Base-by-base conservation (phyloP, 2,113 vertebrate genomes). In the Vicugna pacos region DNA sequence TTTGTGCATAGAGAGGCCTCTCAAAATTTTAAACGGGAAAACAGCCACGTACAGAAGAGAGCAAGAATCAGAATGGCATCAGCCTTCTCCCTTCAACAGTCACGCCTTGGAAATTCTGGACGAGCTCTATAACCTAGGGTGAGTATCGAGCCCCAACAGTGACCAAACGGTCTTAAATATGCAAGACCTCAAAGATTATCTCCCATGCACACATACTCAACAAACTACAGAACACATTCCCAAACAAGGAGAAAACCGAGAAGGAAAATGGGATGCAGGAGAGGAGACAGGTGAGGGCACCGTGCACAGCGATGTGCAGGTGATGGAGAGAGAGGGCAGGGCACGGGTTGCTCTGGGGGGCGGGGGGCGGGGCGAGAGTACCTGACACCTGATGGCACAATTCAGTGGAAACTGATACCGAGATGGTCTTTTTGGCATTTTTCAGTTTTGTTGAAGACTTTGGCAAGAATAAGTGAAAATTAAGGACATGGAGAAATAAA, bases 251-350 rank as follows among this genome's bases (percentile, higher is more conserved):
- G 35, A 76, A 77, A 62, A 7, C 28, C 16, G 48, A 42, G 26
- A 64, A 89, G 64, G 48, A 69, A 46, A 11, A 67, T 5, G 12
- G 46, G 22, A 24, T 50, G 56, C 17, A 82, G 46, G 60, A 35
- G 19, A 58, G 52, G 48, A 7, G 17, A 56, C n/a, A 38, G 9
- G n/a, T 0, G 5, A 5, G 30, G 12, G 35, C 30, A 56, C 35
- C 0, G 3, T 24, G 50, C n/a, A 24, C 62, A 30, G 26, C 5
- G 11, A 22, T 0, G 8, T 42, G 38, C 5, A 42, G 38, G 38
- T 42, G 38, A 42, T 42, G 38, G 38, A 42, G 38, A 42, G 38
- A 42, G 38, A 42, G 38, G 38, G 38, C 4, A 5, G 38, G 24
- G 15, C 19, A 35, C 20, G 8, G 11, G 28, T 56, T 6, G 1